phyloP scores from a whole-genome alignment of 2,888 invertebrate genomes.

The Ectemnius lituratus region DNA sequence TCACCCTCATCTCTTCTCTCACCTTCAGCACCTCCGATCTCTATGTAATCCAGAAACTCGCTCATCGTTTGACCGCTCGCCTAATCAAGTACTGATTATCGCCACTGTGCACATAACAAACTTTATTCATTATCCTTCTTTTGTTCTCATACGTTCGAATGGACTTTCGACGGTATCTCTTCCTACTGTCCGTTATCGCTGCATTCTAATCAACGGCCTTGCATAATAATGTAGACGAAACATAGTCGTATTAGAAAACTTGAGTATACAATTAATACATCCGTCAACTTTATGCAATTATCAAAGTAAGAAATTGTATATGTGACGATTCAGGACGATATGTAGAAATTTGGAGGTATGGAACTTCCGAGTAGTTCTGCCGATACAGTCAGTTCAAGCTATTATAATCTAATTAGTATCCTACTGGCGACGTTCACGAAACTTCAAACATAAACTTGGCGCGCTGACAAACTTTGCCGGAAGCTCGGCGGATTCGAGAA shows the following conservation, averaged over 20 bases:
- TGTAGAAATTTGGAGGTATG: no score
- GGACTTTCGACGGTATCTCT: background rate
- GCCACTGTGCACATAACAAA: conserved; percentile 34
- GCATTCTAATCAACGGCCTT: no score
- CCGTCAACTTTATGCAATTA: no score
- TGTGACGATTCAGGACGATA: no score
- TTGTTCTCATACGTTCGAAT: conserved; percentile 31
- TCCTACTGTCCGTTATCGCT: background rate
- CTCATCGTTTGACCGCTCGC: conserved; percentile 44
- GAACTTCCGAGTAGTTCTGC: no score
- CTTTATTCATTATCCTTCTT: conserved; percentile 39
- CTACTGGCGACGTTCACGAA: background rate
- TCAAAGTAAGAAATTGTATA: no score
- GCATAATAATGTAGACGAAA: no score
- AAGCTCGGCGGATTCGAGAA: conserved; percentile 11
- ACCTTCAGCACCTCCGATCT: conserved; percentile 10
- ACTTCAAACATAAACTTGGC: conserved; percentile 13
- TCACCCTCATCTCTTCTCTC: conserved; percentile 16
- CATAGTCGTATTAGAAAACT: no score
- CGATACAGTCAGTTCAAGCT: no score
- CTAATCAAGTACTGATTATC: conserved; percentile 41
- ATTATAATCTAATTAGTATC: background rate
- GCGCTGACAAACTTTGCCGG: conserved; percentile 31
- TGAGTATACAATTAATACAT: no score
- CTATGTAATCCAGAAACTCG: conserved; percentile 32